Conservation (phyloP, 2,113 vertebrate genomes). For the Probosciger aterrimus region DNA sequence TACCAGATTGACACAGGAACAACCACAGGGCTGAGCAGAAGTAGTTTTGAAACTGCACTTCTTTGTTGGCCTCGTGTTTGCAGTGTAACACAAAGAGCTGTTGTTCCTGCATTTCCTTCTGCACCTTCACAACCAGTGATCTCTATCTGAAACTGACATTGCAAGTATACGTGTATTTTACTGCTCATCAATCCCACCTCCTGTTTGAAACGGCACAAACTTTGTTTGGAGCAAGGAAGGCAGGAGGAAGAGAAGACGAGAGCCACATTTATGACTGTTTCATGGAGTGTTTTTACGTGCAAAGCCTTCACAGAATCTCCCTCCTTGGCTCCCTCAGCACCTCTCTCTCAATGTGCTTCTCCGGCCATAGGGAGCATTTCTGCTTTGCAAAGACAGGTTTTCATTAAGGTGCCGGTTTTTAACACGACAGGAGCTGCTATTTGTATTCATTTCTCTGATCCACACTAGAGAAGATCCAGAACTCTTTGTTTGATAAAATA, state of each 20-base stretch:
- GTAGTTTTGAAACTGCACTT: background rate
- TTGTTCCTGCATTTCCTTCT: background rate
- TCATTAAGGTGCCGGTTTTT: background rate
- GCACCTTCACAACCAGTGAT: background rate
- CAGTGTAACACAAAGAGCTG: background rate
- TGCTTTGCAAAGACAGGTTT: background rate
- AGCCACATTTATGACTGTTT: background rate
- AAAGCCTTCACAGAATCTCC: background rate
- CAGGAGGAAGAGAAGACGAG: background rate
- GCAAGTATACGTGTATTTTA: background rate
- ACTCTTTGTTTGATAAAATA: background rate
- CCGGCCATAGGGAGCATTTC: background rate
- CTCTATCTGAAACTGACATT: background rate
- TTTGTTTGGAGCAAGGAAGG: background rate
- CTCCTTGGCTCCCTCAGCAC: background rate
- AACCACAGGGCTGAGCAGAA: fast-evolving
- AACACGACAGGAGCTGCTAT: background rate
- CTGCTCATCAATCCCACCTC: background rate
- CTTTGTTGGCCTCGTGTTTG: background rate
- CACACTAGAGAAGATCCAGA: background rate
- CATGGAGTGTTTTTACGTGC: background rate
- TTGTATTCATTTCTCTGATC: background rate
- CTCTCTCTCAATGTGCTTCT: background rate
- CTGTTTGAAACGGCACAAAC: background rate
- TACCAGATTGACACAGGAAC: background rate